Base-by-base conservation (phyloP, 2,888 invertebrate species). In the Nomada lathburiana region DNA sequence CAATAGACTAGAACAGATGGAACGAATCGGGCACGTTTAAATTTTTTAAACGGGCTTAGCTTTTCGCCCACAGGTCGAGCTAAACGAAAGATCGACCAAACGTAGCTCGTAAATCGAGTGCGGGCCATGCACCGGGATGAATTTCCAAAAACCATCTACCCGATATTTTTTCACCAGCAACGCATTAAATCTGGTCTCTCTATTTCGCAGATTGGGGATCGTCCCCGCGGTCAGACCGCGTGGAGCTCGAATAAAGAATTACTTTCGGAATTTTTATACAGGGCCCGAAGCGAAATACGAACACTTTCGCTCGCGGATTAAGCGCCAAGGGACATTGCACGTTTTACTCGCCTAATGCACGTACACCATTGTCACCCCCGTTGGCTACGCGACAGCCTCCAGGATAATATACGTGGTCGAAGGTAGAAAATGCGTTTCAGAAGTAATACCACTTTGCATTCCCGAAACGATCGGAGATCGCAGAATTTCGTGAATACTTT, bases 81-180 rank as follows among this genome's bases (percentile, higher is more conserved):
- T 26, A 29, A 72, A 79, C 63, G 16, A 36, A 72, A 73, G 13
- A 57, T 50, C 52, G 47, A 0, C 5, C 26, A 64, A 67, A 26
- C 47, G 47, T 36, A 16, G 65, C 60, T 50, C 53, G 65, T 55
- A 50, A 78, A 71, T 57, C 50, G 65, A 67, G 23, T 42, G n/a
- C 29, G 26, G n/a, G 26, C 50, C 68, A 36, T 11, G 36, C 55
- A 18, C 13, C 52, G 63, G 50, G 63, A 79, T 44, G 63, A 68
- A 73, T 72, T 71, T 79, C 26, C 44, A 18, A 50, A 76, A 80
- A 79, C 68, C 72, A 79, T 80, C 72, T 62, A 44, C 60, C 11
- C 50, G 68, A 11, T 69, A 29, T 55, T 71, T 76, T 67, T 62
- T 53, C 77, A 47, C 26, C 71, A 11, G 0, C 67, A 9, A 1